Conservation (phyloP, 2,888 invertebrate genomes). For the Eristalis intricaria region DNA sequence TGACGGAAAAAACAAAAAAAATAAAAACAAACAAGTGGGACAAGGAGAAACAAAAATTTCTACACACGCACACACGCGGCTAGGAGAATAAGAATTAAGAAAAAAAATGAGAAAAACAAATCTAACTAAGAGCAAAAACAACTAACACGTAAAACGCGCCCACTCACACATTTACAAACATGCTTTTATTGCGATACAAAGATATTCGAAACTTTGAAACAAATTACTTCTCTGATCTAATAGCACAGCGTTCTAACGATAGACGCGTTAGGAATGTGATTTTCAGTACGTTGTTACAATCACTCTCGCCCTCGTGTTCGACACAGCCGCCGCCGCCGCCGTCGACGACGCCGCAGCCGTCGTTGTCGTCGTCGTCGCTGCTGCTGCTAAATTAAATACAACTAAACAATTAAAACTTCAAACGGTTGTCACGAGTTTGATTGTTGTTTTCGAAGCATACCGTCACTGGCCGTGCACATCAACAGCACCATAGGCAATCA, state of each 20-base stretch:
- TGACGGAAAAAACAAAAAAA: slow-evolving; percentile 36
- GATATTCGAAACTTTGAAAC: slow-evolving; percentile 31
- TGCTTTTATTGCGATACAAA: slow-evolving; percentile 4
- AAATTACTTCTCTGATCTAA: slow-evolving; percentile 54
- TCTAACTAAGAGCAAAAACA: background rate
- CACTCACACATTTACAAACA: background rate
- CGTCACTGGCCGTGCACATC: slow-evolving; percentile 20
- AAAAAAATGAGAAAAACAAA: background rate
- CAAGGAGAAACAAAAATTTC: slow-evolving; percentile 63
- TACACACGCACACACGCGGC: background rate
- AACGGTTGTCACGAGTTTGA: slow-evolving; percentile 57
- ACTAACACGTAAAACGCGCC: background rate
- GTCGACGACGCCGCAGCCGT: background rate
- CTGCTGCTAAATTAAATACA: slow-evolving; percentile 37
- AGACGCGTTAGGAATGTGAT: slow-evolving; percentile 29
- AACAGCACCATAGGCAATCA: slow-evolving; percentile 35
- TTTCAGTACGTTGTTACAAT: slow-evolving; percentile 12
- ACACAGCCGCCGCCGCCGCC: background rate
- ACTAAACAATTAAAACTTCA: slow-evolving; percentile 23
- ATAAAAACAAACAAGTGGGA: slow-evolving; percentile 68
- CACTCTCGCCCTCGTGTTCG: background rate
- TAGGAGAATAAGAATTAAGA: background rate
- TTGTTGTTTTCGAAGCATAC: slow-evolving; percentile 27
- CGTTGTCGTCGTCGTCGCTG: slow-evolving; percentile 1
- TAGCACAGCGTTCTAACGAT: background rate